These are phyloP conservation scores for Numenius arquata DNA, from an alignment of 2,113 vertebrate species.

Conservation along the genomic window DNA sequence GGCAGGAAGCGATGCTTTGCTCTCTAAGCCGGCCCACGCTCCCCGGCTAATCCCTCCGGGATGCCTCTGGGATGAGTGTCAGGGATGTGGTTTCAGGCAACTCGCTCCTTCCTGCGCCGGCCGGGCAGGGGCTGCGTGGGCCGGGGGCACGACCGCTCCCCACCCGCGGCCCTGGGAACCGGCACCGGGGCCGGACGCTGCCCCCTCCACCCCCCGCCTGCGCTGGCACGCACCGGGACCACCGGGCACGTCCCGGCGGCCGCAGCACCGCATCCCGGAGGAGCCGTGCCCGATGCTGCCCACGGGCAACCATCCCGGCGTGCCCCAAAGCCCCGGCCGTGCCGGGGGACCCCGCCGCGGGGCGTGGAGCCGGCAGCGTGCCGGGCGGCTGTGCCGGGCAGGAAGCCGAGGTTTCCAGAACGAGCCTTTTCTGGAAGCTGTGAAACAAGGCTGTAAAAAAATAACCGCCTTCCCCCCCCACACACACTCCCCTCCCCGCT, in stretches of 20 bases:
- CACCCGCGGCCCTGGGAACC: background rate
- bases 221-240: background rate
- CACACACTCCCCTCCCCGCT: no score
- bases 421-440: conserved; percentile 62
- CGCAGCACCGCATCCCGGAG: rapidly evolving
- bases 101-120: conserved; percentile 25
- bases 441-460: conserved; percentile 48
- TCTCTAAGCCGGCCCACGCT: conserved; percentile 63
- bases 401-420: conserved; percentile 47
- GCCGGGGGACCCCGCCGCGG: background rate
- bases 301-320: rapidly evolving
- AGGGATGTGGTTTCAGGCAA: conserved; percentile 67
- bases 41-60: conserved; percentile 60
- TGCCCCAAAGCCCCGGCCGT: background rate
- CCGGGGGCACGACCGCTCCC: background rate
- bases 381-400: conserved; percentile 10
- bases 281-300: background rate
- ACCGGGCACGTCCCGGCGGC: background rate
- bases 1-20: conserved; percentile 47
- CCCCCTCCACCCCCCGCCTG: background rate
- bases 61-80: conserved; percentile 74
- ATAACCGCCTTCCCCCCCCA: background rate
- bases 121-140: conserved; percentile 7
- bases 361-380: background rate
- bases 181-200: background rate